Conservation (phyloP, 53 echinoderm and acorn worm species). For the Astropecten irregularis region DNA sequence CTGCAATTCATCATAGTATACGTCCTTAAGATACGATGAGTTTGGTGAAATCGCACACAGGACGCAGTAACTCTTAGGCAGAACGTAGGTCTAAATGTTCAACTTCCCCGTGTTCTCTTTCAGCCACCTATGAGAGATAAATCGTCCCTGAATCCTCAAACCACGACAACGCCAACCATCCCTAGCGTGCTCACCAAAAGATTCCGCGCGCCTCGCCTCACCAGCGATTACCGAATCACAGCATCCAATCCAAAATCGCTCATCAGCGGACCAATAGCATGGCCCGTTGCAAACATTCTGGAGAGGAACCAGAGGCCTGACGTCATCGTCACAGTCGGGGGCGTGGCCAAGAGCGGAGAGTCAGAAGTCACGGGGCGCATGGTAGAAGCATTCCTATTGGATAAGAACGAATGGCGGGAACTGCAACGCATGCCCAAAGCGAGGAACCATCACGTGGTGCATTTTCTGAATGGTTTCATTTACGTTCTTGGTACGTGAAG, state of each 20-base stretch:
- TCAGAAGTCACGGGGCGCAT: constrained; percentile 26
- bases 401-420: constrained; percentile 39
- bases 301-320: constrained; percentile 7
- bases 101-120: no score
- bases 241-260: constrained; percentile 45
- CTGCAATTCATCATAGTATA: no score
- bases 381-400: constrained; percentile 22
- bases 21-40: no score
- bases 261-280: constrained; percentile 41
- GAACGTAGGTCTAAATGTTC: no score
- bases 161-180: not conserved
- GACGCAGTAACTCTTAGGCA: not conserved
- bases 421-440: constrained; percentile 29
- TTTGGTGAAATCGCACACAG: not conserved
- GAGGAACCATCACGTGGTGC: constrained; percentile 60
- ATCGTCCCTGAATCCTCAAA: not conserved
- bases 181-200: not conserved
- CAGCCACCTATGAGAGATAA: not conserved
- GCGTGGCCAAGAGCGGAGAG: constrained; percentile 53
- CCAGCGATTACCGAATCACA: constrained; percentile 57
- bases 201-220: not conserved
- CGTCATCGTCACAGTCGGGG: constrained; percentile 52
- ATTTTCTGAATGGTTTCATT: constrained; percentile 30
- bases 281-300: constrained; percentile 11
- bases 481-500: constrained; percentile 49